A percentile compares a stretch with the other conserved stretches of the same genome.
Conservation (phyloP, 2,888 invertebrate species). For the Petrophora chlorosata region DNA sequence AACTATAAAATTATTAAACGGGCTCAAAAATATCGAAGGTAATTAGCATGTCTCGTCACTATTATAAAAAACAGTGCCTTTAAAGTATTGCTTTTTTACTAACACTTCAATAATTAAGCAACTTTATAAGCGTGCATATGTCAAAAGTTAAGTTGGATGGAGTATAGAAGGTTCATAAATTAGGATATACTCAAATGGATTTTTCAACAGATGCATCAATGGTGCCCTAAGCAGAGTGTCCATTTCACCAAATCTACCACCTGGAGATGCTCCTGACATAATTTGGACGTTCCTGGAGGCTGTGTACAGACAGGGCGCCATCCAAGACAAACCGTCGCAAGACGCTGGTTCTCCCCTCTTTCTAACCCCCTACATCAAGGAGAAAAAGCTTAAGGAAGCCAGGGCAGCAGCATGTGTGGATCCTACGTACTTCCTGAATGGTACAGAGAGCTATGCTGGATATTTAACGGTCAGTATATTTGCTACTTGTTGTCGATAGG, state of each 20-base stretch:
- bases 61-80: no score
- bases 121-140: no score
- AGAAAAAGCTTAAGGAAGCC: constrained; percentile 77
- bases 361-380: constrained; percentile 81
- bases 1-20: no score
- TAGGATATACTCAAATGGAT: not conserved
- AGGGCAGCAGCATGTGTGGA: constrained; percentile 72
- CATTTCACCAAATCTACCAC: constrained; percentile 65
- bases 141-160: no score
- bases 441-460: constrained; percentile 77
- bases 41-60: no score
- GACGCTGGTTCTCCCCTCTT: constrained; percentile 80
- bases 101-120: no score
- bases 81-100: no score
- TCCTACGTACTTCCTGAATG: constrained; percentile 65
- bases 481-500: no score
- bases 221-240: constrained; percentile 46
- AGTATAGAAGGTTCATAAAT: no score
- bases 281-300: constrained; percentile 72
- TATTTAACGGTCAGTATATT: constrained; percentile 73
- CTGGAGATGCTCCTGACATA: constrained; percentile 75
- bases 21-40: no score
- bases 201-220: constrained; percentile 48
- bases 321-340: constrained; percentile 48
- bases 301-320: constrained; percentile 61